Evolutionary conservation across 2,888 invertebrate genomes (phyloP).

Genomic region (Aphodius granarius): DNA sequence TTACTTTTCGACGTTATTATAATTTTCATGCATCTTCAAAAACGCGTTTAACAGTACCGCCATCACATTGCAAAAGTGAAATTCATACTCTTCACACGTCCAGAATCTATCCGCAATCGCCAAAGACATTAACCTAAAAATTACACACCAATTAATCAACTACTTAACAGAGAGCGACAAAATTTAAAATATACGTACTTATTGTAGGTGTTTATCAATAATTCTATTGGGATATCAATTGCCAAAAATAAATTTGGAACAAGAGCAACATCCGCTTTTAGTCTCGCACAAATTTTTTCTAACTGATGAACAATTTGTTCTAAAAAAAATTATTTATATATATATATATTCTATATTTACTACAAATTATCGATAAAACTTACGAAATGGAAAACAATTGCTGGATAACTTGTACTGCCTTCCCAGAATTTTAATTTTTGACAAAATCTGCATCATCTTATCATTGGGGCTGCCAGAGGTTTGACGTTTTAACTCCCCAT

Average conservation of each 20-base stretch:
- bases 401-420: conserved; percentile 79
- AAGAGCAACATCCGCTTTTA: conserved; percentile 71
- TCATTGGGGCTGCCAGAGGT: conserved; percentile 58
- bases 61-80: conserved; percentile 79
- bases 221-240: conserved; percentile 75
- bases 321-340: conserved; percentile 17
- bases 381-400: conserved; percentile 86
- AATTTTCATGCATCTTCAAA: conserved; percentile 63
- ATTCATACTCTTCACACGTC: conserved; percentile 82
- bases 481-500: conserved; percentile 58
- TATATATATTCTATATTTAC: conserved; percentile 22
- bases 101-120: conserved; percentile 67
- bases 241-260: conserved; percentile 73
- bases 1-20: conserved; percentile 57
- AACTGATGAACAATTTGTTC: conserved; percentile 71
- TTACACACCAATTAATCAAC: too few relatives aligned
- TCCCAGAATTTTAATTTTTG: conserved; percentile 76
- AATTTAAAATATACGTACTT: conserved; percentile 59
- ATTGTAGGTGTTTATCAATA: conserved; percentile 81
- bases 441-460: conserved; percentile 68
- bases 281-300: conserved; percentile 75
- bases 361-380: conserved; percentile 43
- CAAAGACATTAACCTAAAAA: conserved; percentile 34
- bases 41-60: conserved; percentile 72
- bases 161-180: background rate